These are phyloP conservation scores for Zaprionus capensis DNA, from an alignment of 1,140 invertebrate species.

Conservation along the genomic window DNA sequence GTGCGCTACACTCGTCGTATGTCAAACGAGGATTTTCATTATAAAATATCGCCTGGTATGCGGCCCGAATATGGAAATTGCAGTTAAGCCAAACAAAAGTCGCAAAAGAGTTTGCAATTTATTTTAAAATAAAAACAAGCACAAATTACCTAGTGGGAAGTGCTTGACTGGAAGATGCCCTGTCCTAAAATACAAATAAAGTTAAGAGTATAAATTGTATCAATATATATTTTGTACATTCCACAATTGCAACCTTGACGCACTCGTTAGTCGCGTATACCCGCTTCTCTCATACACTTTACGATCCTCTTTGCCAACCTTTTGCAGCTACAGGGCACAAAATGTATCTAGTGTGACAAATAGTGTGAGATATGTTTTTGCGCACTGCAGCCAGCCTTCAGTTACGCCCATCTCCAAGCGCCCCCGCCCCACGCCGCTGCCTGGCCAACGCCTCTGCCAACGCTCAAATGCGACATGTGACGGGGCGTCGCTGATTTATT, in stretches of 20 bases:
- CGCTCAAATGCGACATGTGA: slow-evolving; percentile 69
- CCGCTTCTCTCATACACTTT: background rate
- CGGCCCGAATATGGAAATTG: slow-evolving; percentile 46
- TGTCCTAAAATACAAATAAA: background rate
- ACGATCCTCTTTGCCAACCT: background rate
- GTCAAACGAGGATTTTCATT: slow-evolving; percentile 77
- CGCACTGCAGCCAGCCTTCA: slow-evolving; percentile 61
- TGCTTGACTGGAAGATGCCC: background rate
- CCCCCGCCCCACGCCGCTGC: background rate
- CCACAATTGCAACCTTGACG: background rate
- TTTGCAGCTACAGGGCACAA: slow-evolving; percentile 12
- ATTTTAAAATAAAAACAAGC: slow-evolving; percentile 69
- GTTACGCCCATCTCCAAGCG: slow-evolving; percentile 13
- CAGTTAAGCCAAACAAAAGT: slow-evolving; percentile 48
- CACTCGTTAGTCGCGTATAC: background rate
- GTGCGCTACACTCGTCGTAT: slow-evolving; percentile 39
- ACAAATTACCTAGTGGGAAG: background rate
- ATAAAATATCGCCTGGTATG: slow-evolving; percentile 75
- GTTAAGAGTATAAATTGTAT: background rate
- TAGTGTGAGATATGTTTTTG: slow-evolving; percentile 82
- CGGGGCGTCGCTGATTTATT: slow-evolving; percentile 81
- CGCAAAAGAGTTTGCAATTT: slow-evolving; percentile 80
- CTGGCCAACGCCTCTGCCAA: background rate
- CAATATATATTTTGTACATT: background rate
- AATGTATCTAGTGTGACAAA: slow-evolving; percentile 78